Conservation (phyloP, 2,113 vertebrate genomes). For the Perca fluviatilis region DNA sequence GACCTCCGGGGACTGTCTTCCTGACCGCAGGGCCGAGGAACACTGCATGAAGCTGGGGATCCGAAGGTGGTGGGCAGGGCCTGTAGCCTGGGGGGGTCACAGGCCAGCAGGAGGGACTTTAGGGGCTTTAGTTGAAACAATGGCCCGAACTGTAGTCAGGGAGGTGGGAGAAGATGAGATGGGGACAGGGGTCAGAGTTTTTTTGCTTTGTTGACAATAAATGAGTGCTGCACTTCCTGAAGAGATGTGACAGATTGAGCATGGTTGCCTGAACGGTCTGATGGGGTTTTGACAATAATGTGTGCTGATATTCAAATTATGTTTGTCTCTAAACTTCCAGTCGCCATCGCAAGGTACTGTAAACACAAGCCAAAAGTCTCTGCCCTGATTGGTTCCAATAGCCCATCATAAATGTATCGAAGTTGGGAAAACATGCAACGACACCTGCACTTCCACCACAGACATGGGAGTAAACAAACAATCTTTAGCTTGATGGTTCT, state of each 20-base stretch:
- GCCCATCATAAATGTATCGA: background rate
- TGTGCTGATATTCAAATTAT: background rate
- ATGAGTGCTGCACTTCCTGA: constrained; percentile 67
- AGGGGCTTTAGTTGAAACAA: constrained; percentile 61
- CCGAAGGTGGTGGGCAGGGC: constrained; percentile 62
- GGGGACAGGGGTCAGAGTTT: constrained; percentile 52
- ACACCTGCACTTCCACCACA: background rate
- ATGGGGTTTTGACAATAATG: background rate
- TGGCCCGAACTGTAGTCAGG: constrained; percentile 43
- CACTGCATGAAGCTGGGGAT: constrained; percentile 57
- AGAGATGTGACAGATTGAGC: constrained; percentile 44
- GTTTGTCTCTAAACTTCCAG: background rate
- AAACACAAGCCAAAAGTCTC: background rate
- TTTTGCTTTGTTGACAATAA: constrained; percentile 81
- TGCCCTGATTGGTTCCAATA: background rate
- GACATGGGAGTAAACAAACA: no score
- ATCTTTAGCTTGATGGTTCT: background rate
- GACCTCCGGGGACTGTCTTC: constrained; percentile 63
- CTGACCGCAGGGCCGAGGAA: constrained; percentile 35
- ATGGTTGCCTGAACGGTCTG: background rate
- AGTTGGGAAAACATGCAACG: background rate
- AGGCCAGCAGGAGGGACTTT: constrained; percentile 54
- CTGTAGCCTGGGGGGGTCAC: constrained; percentile 46
- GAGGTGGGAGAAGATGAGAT: constrained; percentile 27
- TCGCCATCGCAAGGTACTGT: no score